Percentiles rank a stretch among this genome's conserved stretches.
Evolutionary conservation across 2,888 invertebrate genomes (phyloP).

Genomic region (Trilocha varians): DNA sequence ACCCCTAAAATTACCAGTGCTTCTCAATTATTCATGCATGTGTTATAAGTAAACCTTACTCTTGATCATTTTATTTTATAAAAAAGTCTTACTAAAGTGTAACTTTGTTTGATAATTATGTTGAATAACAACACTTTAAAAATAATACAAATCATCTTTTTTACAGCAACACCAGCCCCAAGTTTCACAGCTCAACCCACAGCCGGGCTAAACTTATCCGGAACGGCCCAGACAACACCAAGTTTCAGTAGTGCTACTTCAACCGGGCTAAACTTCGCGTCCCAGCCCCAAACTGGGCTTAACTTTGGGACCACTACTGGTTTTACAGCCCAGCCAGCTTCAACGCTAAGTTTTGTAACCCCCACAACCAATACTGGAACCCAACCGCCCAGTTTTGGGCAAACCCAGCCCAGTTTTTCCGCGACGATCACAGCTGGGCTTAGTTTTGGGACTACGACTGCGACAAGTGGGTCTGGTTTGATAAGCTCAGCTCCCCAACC

Average conservation of each 20-base stretch:
- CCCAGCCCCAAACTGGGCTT: conserved; percentile 10
- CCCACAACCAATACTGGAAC: conserved; percentile 4
- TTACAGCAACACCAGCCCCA: conserved; percentile 11
- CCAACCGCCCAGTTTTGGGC: conserved; percentile 2
- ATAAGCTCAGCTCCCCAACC: too few species aligned
- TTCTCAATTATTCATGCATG: too few species aligned
- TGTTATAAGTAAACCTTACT: too few species aligned
- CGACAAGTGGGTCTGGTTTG: conserved; percentile 10
- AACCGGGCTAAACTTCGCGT: conserved; percentile 14
- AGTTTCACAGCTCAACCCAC: conserved; percentile 12
- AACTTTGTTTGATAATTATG: too few species aligned
- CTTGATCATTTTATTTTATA: too few species aligned
- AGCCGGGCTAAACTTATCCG: conserved; percentile 11
- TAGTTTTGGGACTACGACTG: conserved; percentile 20
- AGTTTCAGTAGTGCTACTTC: conserved; percentile 3
- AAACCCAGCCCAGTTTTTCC: conserved; percentile 12
- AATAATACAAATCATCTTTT: background rate
- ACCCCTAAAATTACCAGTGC: too few species aligned
- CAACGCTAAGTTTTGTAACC: conserved; percentile 7
- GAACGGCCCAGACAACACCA: background rate
- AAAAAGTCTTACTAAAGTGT: too few species aligned
- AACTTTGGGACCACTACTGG: conserved; percentile 11
- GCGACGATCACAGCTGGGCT: conserved; percentile 11
- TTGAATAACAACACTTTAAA: background rate
- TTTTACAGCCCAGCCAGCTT: conserved; percentile 1